Base-by-base conservation (phyloP, 1,140 invertebrate species). In the Dendrolimus kikuchii region DNA sequence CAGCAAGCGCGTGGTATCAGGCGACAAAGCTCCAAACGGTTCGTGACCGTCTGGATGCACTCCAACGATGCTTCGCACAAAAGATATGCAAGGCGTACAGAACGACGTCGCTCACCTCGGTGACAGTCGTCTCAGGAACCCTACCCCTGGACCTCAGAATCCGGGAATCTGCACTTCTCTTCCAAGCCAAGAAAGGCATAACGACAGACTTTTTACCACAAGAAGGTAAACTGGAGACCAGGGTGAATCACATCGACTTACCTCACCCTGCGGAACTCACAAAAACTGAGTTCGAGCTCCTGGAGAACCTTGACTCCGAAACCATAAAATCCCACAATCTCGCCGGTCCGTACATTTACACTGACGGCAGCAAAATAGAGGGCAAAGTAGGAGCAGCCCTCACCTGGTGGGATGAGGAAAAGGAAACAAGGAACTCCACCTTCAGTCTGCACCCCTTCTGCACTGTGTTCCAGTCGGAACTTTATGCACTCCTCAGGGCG, bases 301-400 rank as follows among this genome's bases (percentile, higher is more conserved):
- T 59, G 6, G 57, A 54, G 45, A 7, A 59, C 39, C 43, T 42
- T 46, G 23, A 51, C 40, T 7, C 39, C 45, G 36, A 40, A 46
- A 60, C 53, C 9, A n/a, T 5, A 7, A 36, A 46, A 7, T 40
- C 37, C 44, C 39, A 48, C 37, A n/a, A 42, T n/a, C 40, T 46
- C 7, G n/a, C 23, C 23, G 57, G 61, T 4, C 53, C 63, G 46
- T 44, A 51, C 2, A 56, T 68, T 4, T 72, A 63, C 45, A 72
- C 64, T 0, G 62, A 68, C 39, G 62, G 59, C 49, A 67, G 64
- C 43, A 61, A 67, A 44, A 56, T 59, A 7, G 62, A 59, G 8
- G 55, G 53, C 42, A 66, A 53, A 46, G 59, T 63, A 5, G 62
- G 62, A 41, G 68, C 62, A 8, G 64, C 67, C 40, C 40, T 64